Evolutionary conservation across 2,113 vertebrate species (phyloP).

Genomic region (Bambusicola thoracicus): DNA sequence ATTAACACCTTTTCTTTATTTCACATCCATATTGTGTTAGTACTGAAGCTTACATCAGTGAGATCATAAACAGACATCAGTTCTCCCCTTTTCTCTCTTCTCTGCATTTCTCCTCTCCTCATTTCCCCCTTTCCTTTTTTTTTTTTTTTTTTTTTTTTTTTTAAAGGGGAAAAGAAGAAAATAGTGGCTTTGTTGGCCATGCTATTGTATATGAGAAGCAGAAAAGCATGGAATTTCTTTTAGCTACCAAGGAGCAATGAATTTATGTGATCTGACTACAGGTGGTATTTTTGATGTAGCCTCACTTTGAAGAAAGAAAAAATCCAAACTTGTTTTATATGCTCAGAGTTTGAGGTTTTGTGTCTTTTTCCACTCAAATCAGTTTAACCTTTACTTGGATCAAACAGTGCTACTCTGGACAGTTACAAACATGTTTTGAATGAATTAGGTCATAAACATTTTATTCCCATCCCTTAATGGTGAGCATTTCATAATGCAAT

Average conservation of each 20-base stretch:
- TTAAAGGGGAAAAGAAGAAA: background rate
- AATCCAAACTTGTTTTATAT: background rate
- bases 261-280: constrained; percentile 31
- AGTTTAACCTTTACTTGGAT: constrained; percentile 42
- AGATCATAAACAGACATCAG: background rate
- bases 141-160: rapidly evolving
- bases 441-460: constrained; percentile 68
- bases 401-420: constrained; percentile 8
- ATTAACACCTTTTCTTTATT: background rate
- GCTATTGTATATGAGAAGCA: background rate
- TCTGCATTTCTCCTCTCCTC: background rate
- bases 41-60: constrained; percentile 8
- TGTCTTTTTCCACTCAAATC: constrained; percentile 4
- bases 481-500: constrained; percentile 41
- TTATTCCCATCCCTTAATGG: constrained; percentile 55
- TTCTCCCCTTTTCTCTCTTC: background rate
- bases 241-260: background rate
- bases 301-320: background rate
- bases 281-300: constrained; percentile 27
- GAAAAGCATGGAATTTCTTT: background rate
- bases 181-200: background rate
- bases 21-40: background rate
- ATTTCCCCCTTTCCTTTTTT: rapidly evolving
- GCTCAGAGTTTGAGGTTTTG: background rate
- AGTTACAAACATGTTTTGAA: constrained; percentile 51